Evolutionary conservation across 53 echinoderm and acorn worm genomes (phyloP), one percentile per base, ranked within the genome.

Genomic region (Zoroaster sp.): DNA sequence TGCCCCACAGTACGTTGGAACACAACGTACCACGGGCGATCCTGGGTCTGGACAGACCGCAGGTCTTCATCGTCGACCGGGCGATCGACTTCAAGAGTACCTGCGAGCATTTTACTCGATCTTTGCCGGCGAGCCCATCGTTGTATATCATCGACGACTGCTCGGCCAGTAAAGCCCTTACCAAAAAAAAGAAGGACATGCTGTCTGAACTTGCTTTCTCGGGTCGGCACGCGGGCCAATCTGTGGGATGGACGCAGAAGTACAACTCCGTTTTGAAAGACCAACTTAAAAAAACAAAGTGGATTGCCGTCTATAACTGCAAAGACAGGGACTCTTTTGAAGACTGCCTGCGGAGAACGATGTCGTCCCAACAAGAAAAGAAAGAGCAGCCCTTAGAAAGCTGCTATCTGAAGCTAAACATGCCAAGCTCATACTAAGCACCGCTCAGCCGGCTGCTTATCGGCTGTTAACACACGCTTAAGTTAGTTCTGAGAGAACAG

Each of bases 221-320:
- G n/a, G n/a, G n/a, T n/a, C n/a, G n/a, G n/a, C n/a, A n/a, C n/a
- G n/a, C n/a, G n/a, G n/a, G n/a, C n/a, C n/a, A n/a, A n/a, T n/a
- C n/a, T n/a, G n/a, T n/a, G n/a, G n/a, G n/a, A n/a, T n/a, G n/a
- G n/a, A n/a, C n/a, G n/a, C n/a, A n/a, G n/a, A n/a, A n/a, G n/a
- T n/a, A n/a, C n/a, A n/a, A n/a, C n/a, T n/a, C n/a, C n/a, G n/a
- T n/a, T n/a, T n/a, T n/a, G n/a, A n/a, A n/a, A n/a, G n/a, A n/a
- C n/a, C n/a, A n/a, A n/a, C n/a, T n/a, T n/a, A n/a, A n/a, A n/a
- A n/a, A n/a, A n/a, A n/a, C n/a, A n/a, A n/a, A n/a, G n/a, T n/a
- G n/a, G n/a, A n/a, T n/a, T 18, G 86, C 51, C 13, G 5, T 87
- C 31, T 87, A 74, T 41, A 59, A 87, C 59, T 87, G 87, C 74